Conservation (phyloP, 2,113 vertebrate genomes). For the Pangasianodon gigas region DNA sequence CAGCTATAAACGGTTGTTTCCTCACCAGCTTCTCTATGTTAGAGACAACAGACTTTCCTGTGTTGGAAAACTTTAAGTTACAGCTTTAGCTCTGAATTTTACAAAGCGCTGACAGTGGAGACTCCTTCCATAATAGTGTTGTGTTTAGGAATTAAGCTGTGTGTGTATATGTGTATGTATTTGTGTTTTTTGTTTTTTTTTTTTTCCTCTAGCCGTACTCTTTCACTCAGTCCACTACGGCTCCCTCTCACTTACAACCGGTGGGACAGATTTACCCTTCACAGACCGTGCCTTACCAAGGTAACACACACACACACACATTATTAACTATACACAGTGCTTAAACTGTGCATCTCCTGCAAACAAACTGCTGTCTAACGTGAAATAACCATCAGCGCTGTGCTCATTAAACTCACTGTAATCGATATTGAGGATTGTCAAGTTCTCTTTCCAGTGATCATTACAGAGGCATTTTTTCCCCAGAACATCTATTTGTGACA, state of each 20-base stretch:
- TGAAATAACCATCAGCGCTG: not conserved
- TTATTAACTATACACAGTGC: not conserved
- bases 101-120: not conserved
- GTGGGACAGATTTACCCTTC: slow-evolving; percentile 80
- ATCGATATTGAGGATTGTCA: not conserved
- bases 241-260: slow-evolving; percentile 83
- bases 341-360: not conserved
- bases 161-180: not conserved
- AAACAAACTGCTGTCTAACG: not conserved
- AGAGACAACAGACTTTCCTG: not conserved
- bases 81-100: not conserved
- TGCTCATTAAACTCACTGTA: not conserved
- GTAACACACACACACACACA: slow-evolving; percentile 64
- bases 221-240: slow-evolving; percentile 71
- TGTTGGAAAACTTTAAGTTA: not conserved
- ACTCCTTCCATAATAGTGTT: not conserved
- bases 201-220: slow-evolving; percentile 69
- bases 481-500: not conserved
- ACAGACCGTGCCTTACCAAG: slow-evolving; percentile 81
- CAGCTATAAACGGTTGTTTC: not conserved
- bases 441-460: not conserved
- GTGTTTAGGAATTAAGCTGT: not conserved
- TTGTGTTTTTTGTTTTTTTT: not conserved
- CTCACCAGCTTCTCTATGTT: not conserved
- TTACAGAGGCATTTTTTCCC: not conserved